These are phyloP conservation scores for Ennomos erosarius DNA, from an alignment of 2,888 invertebrate species.

Conservation along the genomic window DNA sequence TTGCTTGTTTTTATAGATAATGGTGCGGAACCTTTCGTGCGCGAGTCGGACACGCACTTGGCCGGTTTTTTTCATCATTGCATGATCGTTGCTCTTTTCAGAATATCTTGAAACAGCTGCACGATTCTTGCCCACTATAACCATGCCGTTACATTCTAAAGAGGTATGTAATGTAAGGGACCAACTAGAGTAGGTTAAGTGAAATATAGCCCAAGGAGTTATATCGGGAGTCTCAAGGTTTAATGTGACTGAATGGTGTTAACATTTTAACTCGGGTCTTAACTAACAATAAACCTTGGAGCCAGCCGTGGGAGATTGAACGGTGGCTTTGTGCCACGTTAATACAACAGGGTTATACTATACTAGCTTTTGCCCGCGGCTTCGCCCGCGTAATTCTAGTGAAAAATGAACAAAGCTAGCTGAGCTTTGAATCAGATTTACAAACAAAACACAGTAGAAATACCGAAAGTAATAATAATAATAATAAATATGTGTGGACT, in stretches of 20 bases:
- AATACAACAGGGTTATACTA: background rate
- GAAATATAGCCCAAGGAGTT: constrained; percentile 52
- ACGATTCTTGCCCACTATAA: constrained; percentile 7
- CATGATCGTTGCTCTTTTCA: no score
- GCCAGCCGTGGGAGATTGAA: constrained; percentile 22
- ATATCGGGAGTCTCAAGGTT: constrained; percentile 46
- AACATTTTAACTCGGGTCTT: constrained; percentile 32
- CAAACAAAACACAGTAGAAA: no score
- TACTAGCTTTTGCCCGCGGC: no score
- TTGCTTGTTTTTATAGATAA: no score
- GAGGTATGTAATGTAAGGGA: constrained; percentile 11
- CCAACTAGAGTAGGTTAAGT: constrained; percentile 44
- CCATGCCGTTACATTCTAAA: constrained; percentile 8
- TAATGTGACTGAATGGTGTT: constrained; percentile 35
- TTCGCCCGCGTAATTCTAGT: no score
- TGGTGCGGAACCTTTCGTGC: no score
- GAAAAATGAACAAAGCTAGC: no score
- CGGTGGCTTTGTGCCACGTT: constrained; percentile 14
- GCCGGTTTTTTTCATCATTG: no score
- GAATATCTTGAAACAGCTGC: constrained; percentile 2
- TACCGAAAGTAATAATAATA: no score
- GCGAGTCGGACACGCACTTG: no score
- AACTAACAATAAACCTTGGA: constrained; percentile 33
- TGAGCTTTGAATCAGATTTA: no score
- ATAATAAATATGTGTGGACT: no score